Conservation (phyloP, 2,113 vertebrate genomes). For the Odontophorus gujanensis region DNA sequence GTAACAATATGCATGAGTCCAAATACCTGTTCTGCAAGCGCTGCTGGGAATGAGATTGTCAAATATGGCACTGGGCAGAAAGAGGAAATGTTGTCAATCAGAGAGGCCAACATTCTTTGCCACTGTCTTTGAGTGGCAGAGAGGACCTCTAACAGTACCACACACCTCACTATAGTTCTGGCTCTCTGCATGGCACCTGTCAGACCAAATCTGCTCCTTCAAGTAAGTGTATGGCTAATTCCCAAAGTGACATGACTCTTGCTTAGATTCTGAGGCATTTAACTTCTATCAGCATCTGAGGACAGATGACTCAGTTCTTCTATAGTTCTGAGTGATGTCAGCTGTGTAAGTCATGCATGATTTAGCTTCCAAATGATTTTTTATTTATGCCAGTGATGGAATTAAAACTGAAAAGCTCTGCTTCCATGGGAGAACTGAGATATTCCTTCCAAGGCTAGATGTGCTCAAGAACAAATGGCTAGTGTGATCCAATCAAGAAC, state of each 20-base stretch:
- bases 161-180: neutral
- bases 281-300: conserved; percentile 12
- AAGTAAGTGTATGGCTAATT: conserved; percentile 54
- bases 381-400: conserved; percentile 11
- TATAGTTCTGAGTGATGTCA: conserved; percentile 4
- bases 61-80: neutral
- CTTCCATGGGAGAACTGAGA: neutral
- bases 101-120: neutral
- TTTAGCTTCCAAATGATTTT: conserved; percentile 50
- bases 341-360: neutral
- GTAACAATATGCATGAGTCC: neutral
- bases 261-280: conserved; percentile 59
- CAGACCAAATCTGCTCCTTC: neutral
- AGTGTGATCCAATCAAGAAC: neutral
- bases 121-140: neutral
- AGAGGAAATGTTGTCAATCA: neutral
- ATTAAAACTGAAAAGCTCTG: conserved; percentile 22
- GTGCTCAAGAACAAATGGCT: neutral
- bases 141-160: neutral
- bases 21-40: neutral
- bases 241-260: conserved; percentile 47
- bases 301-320: neutral
- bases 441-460: neutral
- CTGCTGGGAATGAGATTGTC: neutral
- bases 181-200: neutral